Conservation (phyloP, 2,888 invertebrate genomes). For the Adineta ricciae region DNA sequence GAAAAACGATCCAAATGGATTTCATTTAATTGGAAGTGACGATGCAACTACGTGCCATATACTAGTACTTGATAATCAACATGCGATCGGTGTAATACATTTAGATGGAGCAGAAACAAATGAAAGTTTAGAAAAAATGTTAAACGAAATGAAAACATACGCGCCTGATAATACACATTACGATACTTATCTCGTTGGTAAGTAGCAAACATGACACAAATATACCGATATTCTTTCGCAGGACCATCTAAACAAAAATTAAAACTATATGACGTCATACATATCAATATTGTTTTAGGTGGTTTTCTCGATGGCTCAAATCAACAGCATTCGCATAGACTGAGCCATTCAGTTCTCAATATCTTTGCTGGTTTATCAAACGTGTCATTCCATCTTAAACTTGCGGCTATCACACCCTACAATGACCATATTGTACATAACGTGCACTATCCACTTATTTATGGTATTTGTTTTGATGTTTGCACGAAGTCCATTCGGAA, state of each 20-base stretch:
- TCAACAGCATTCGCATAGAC: neutral
- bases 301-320: neutral
- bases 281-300: too few species aligned
- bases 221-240: too few species aligned
- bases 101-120: slow-evolving; percentile 28
- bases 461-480: slow-evolving; percentile 28
- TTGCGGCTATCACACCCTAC: neutral
- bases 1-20: slow-evolving; percentile 49
- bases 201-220: neutral
- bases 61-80: slow-evolving; percentile 24
- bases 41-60: slow-evolving; percentile 34
- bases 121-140: slow-evolving; percentile 7
- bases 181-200: neutral
- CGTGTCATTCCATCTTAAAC: slow-evolving; percentile 22
- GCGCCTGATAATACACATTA: neutral
- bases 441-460: slow-evolving; percentile 25
- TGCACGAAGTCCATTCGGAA: slow-evolving; percentile 19
- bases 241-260: too few species aligned
- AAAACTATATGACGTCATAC: too few species aligned
- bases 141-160: slow-evolving; percentile 1
- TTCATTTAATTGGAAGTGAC: slow-evolving; percentile 31
- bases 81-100: slow-evolving; percentile 18
- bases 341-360: neutral
- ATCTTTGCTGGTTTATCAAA: neutral
- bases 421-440: slow-evolving; percentile 5